Evolutionary conservation across 1,140 invertebrate genomes (phyloP).

Genomic region (Platorchestia sp.): DNA sequence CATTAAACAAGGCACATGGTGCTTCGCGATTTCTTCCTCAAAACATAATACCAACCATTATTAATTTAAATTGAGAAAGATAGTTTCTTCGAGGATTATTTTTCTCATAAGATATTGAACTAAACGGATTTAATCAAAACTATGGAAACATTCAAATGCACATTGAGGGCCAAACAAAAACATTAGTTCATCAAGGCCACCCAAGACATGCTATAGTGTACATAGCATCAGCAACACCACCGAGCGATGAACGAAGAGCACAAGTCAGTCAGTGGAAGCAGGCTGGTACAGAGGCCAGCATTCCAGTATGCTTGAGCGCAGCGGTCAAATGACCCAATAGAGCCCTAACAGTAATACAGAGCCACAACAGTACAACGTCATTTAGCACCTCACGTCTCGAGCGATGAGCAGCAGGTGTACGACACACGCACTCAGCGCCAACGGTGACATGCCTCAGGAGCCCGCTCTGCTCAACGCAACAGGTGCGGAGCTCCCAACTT

Average conservation of each 20-base stretch:
- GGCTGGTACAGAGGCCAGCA: background rate
- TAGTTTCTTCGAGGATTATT: background rate
- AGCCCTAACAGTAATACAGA: background rate
- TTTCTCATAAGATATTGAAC: background rate
- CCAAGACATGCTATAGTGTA: background rate
- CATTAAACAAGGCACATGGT: too few species aligned
- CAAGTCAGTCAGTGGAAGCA: background rate
- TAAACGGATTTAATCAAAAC: background rate
- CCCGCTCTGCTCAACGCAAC: background rate
- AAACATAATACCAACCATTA: background rate
- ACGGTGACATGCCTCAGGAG: background rate
- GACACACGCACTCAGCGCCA: background rate
- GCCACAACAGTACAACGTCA: background rate
- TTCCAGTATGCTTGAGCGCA: background rate
- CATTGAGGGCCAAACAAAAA: background rate
- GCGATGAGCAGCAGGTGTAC: background rate
- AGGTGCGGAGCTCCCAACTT: background rate
- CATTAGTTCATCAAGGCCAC: background rate
- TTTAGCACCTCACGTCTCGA: background rate
- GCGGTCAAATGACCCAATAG: slow-evolving; percentile 6
- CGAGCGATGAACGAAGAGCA: background rate
- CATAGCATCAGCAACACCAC: background rate
- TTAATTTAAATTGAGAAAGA: background rate
- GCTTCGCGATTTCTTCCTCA: too few species aligned
- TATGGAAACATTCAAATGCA: background rate